These are phyloP conservation scores for Stomatorhinus walkeri DNA, from an alignment of 2,797 vertebrate genomes.

Conservation along the genomic window DNA sequence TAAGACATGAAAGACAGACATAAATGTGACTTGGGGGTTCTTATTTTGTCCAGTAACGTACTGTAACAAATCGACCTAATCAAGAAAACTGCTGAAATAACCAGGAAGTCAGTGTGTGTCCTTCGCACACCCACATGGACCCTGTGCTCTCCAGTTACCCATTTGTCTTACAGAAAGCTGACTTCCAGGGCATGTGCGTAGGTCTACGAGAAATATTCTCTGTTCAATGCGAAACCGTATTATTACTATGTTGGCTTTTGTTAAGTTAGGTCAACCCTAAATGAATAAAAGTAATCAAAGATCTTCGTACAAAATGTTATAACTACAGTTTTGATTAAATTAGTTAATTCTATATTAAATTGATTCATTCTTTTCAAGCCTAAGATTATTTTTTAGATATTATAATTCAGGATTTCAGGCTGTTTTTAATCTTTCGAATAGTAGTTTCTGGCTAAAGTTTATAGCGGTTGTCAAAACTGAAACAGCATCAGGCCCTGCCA, in stretches of 20 bases:
- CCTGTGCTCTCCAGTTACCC: neutral
- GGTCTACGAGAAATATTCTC: neutral
- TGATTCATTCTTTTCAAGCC: neutral
- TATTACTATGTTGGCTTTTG: neutral
- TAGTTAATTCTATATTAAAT: neutral
- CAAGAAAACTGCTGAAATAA: conserved; percentile 8
- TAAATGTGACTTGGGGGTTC: neutral
- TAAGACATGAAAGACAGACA: neutral
- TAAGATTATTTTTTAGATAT: neutral
- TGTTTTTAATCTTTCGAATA: neutral
- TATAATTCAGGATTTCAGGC: neutral
- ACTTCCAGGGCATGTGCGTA: neutral
- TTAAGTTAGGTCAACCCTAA: neutral
- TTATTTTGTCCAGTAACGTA: neutral
- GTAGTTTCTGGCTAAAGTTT: neutral
- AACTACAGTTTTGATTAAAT: neutral
- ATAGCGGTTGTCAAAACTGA: neutral
- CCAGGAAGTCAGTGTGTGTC: neutral
- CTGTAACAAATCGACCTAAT: neutral
- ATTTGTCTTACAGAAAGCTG: neutral
- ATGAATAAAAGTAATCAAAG: neutral
- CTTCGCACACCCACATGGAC: neutral
- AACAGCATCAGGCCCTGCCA: neutral
- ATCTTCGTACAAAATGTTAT: neutral
- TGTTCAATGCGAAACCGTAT: neutral